Conservation (phyloP, 2,797 vertebrate species). For the Sternarchorhynchus goeldii region DNA sequence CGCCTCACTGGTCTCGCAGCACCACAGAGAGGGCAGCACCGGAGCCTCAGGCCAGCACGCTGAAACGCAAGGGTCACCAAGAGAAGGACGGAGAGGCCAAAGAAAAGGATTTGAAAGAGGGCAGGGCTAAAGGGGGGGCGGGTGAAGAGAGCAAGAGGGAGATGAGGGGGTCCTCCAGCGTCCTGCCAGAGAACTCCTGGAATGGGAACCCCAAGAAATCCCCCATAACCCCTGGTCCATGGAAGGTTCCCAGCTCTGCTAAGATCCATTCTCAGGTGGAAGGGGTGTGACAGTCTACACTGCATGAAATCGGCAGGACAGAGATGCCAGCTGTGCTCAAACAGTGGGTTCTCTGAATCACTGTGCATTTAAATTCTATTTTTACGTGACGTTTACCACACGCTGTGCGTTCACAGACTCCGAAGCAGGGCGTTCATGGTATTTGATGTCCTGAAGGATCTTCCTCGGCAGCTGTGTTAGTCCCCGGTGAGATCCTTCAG, state of each 20-base stretch:
- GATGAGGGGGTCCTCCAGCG: constrained; percentile 71
- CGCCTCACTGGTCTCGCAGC: constrained; percentile 50
- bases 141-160: constrained; percentile 64
- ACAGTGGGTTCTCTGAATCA: constrained; percentile 62
- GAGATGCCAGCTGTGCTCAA: constrained; percentile 11
- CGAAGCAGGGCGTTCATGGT: constrained; percentile 22
- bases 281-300: constrained; percentile 34
- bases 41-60: constrained; percentile 61
- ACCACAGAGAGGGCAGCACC: constrained; percentile 62
- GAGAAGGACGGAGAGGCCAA: constrained; percentile 45
- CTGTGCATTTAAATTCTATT: constrained; percentile 69
- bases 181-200: constrained; percentile 66
- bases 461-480: constrained; percentile 1
- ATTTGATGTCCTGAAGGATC: constrained; percentile 30
- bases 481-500: constrained; percentile 11
- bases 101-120: constrained; percentile 62
- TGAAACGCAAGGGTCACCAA: constrained; percentile 48
- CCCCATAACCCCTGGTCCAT: constrained; percentile 89
- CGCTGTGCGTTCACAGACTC: constrained; percentile 49
- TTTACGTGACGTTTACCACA: constrained; percentile 54
- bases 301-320: constrained; percentile 39
- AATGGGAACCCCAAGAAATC: constrained; percentile 77
- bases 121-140: constrained; percentile 51
- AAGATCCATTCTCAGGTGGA: constrained; percentile 78
- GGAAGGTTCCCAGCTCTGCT: constrained; percentile 87